Evolutionary conservation across 2,113 vertebrate genomes (phyloP), one percentile per base, ranked within the genome.

Genomic region (Puntigrus tetrazona): DNA sequence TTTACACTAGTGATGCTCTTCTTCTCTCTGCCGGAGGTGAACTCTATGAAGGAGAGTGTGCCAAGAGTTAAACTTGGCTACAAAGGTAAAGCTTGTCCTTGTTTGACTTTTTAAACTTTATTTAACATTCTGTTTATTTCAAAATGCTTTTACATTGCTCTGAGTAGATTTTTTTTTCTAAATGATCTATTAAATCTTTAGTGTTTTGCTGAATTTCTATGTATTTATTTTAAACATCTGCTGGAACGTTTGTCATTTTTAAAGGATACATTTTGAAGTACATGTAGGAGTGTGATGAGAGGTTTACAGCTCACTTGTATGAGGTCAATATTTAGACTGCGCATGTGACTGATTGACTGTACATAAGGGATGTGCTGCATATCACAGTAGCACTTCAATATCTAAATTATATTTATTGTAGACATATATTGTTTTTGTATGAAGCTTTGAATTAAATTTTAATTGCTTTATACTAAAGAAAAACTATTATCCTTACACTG

Each of bases 31-130:
- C 94, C 95, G 61, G 88, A 93, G 88, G 93, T 78, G 86, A 92
- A 94, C 85, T 94, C 88, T 0, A 92, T 95, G 90, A 98, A 95
- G 92, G 96, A 97, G 93, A 97, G 94, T 87, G 90, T 98, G 82
- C 96, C 98, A 78, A 94, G 97, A 81, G 95, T 98, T 88, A 97
- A 95, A 89, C 95, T 98, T 84, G 95, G 94, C 88, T 95, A 98
- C 89, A 97, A 95, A 97, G 98, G 98, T 99, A 95, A 52, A 70
- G 22, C 50, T 11, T 43, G 9, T 50, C 25, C 18, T 59, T 63
- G 13, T 86, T 8, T 41, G 31, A 52, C 45, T 59, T 61, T n/a
- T 79, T 25, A 36, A 10, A 43, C 27, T 69, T 45, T 18, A 14
- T n/a, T 29, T 25, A 27, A 43, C 55, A 52, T 27, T 82, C 25